phyloP scores from a whole-genome alignment of 2,888 invertebrate species.

The Phaonia tiefii region DNA sequence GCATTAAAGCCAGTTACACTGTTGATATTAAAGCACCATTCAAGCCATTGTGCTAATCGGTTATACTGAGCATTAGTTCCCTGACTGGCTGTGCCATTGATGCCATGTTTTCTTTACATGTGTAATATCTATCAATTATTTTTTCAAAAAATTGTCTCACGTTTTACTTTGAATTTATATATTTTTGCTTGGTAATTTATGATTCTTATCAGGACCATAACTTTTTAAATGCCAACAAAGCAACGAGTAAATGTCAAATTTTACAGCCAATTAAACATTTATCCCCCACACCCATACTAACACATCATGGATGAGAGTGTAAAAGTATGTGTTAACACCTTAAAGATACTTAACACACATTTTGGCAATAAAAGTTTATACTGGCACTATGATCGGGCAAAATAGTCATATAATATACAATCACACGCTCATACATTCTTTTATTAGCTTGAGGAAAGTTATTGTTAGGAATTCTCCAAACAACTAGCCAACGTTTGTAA shows the following conservation, averaged over 20 bases:
- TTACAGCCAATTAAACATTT: constrained; percentile 56
- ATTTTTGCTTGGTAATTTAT: background rate
- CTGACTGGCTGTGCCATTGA: no score
- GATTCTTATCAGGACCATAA: background rate
- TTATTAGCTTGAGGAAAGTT: constrained; percentile 59
- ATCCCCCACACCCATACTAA: background rate
- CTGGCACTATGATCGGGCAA: background rate
- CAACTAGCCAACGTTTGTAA: constrained; percentile 8
- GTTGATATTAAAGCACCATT: no score
- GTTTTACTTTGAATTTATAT: no score
- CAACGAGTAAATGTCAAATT: constrained; percentile 47
- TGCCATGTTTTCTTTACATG: no score
- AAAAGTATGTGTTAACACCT: constrained; percentile 52
- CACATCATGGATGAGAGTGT: background rate
- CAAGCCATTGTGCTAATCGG: no score
- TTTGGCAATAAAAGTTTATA: constrained; percentile 21
- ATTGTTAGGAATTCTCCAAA: constrained; percentile 51
- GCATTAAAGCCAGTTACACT: no score
- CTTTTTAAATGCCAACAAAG: background rate
- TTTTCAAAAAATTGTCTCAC: no score
- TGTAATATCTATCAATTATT: no score
- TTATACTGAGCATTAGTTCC: no score
- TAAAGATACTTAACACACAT: constrained; percentile 37
- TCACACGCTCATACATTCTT: constrained; percentile 18
- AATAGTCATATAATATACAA: constrained; percentile 6